Conservation (phyloP, 1,140 invertebrate species). For the Dolichoris vasculosae region DNA sequence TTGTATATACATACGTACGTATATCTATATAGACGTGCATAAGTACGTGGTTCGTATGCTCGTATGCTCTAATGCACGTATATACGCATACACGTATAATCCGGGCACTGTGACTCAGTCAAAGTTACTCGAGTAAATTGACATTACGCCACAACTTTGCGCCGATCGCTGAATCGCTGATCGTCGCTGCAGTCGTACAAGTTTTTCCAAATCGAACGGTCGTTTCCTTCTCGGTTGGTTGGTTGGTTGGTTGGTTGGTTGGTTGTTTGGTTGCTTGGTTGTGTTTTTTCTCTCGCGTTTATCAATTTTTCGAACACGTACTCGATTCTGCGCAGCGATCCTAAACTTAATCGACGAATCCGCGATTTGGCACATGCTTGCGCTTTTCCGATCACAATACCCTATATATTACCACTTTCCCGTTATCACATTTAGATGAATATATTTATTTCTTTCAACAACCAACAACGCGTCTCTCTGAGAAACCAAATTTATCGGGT, state of each 20-base stretch:
- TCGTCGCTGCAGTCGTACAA: slow-evolving; percentile 44
- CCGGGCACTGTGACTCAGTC: slow-evolving; percentile 60
- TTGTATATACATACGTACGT: slow-evolving; percentile 33
- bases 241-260: slow-evolving; percentile 30
- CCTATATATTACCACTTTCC: slow-evolving; percentile 52
- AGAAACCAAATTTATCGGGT: slow-evolving; percentile 42
- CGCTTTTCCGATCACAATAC: slow-evolving; percentile 58
- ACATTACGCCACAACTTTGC: slow-evolving; percentile 57
- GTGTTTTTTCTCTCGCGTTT: background rate
- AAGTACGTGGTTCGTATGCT: too few species aligned
- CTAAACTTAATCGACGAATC: slow-evolving; percentile 54
- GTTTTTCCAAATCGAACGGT: slow-evolving; percentile 45
- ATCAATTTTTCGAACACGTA: slow-evolving; percentile 28
- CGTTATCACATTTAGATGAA: slow-evolving; percentile 51
- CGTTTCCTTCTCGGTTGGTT: slow-evolving; percentile 24
- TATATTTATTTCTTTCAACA: slow-evolving; percentile 50
- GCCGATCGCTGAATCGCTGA: slow-evolving; percentile 34
- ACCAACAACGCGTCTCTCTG: slow-evolving; percentile 50
- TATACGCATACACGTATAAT: slow-evolving; percentile 40
- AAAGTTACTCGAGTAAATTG: slow-evolving; percentile 61
- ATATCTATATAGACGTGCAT: slow-evolving; percentile 30
- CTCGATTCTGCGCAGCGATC: slow-evolving; percentile 20
- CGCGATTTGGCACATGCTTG: slow-evolving; percentile 63
- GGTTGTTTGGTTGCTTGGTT: slow-evolving; percentile 26
- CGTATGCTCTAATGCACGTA: background rate